Percentiles rank a stretch among this genome's conserved stretches.
Conservation (phyloP, 2,113 vertebrate genomes). For the Fulica atra region DNA sequence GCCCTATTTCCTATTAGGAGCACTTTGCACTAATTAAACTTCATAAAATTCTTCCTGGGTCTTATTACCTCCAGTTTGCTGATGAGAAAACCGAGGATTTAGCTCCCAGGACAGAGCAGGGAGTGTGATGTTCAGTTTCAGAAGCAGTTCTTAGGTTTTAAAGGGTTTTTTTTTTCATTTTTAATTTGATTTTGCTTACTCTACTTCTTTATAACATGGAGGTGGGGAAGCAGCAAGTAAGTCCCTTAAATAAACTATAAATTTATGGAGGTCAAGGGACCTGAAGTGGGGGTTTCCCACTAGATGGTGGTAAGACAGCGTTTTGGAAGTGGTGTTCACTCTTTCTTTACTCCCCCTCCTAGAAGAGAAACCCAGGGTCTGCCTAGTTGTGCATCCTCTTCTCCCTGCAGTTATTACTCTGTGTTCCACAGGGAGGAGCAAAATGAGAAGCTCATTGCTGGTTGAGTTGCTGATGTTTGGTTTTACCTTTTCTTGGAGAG, state of each 20-base stretch:
- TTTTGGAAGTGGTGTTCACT: not conserved
- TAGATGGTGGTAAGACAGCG: conserved; percentile 1
- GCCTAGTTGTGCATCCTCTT: not conserved
- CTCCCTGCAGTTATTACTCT: not conserved
- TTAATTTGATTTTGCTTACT: not conserved
- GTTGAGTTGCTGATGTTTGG: not conserved
- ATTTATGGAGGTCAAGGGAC: not conserved
- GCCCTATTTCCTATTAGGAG: not conserved
- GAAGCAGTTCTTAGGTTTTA: not conserved
- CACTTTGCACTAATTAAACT: conserved; percentile 28
- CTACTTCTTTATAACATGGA: fast-evolving
- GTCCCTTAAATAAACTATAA: not conserved
- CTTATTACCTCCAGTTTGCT: not conserved
- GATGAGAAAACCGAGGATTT: not conserved
- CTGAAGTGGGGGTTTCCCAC: not conserved
- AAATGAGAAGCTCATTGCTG: not conserved
- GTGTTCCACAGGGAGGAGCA: not conserved
- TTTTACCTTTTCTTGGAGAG: not conserved
- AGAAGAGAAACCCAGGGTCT: not conserved
- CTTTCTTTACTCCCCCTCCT: not conserved
- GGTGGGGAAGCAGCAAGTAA: not conserved
- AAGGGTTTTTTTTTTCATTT: not conserved
- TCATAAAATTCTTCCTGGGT: not conserved
- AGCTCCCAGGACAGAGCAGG: not conserved
- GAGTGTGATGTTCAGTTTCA: not conserved